These are phyloP conservation scores for Pandion haliaetus DNA, from an alignment of 2,113 vertebrate species.

Conservation along the genomic window DNA sequence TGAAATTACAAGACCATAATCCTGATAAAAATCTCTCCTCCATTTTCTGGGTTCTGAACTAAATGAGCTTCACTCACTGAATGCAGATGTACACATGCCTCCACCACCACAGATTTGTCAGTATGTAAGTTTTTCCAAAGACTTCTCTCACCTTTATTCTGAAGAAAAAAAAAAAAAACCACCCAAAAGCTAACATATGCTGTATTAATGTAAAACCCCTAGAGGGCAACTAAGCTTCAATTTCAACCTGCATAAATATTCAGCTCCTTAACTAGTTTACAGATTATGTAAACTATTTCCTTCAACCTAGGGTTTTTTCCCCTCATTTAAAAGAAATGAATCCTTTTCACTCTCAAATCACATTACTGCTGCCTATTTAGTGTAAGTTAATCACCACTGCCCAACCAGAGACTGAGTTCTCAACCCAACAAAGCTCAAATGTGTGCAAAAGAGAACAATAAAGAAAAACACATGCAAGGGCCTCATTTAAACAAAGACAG, in stretches of 20 bases:
- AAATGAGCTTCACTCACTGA: background rate
- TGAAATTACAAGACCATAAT: background rate
- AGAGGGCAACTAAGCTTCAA: conserved; percentile 78
- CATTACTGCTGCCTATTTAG: conserved; percentile 67
- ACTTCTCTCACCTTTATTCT: conserved; percentile 30
- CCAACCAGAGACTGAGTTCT: conserved; percentile 21
- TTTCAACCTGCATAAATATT: conserved; percentile 61
- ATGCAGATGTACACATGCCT: conserved; percentile 44
- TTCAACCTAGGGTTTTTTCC: background rate
- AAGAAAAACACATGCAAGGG: conserved; percentile 46
- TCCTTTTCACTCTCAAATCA: conserved; percentile 64
- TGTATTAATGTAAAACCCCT: conserved; percentile 74
- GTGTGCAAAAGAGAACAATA: conserved; percentile 3
- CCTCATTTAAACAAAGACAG: conserved; percentile 41
- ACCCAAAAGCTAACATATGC: conserved; percentile 53
- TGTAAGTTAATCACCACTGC: conserved; percentile 53
- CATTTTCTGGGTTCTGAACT: background rate
- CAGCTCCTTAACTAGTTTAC: conserved; percentile 55
- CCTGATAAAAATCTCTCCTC: background rate
- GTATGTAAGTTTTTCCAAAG: conserved; percentile 39
- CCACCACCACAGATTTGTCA: conserved; percentile 17
- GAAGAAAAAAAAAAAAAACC: background rate
- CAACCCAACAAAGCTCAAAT: conserved; percentile 54
- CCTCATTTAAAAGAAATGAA: conserved; percentile 62
- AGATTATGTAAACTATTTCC: conserved; percentile 57